Conservation (phyloP, 2,797 vertebrate species). For the Falco peregrinus region DNA sequence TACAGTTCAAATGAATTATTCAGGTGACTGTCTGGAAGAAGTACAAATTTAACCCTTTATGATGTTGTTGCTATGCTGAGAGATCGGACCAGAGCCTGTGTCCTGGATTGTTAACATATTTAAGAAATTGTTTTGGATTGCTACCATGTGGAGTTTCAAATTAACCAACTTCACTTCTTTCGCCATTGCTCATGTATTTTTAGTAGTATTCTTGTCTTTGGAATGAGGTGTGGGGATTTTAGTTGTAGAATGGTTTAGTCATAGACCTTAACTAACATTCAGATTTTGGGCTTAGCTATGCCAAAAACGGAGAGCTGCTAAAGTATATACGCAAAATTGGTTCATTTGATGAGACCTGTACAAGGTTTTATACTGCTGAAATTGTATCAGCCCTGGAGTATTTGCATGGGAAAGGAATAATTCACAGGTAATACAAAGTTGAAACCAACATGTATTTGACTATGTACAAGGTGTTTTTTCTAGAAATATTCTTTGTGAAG, state of each 20-base stretch:
- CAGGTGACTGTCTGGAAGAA: not conserved
- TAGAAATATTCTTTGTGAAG: not conserved
- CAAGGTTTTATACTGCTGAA: slow-evolving; percentile 98
- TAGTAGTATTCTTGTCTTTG: not conserved
- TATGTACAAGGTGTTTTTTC: not conserved
- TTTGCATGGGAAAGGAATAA: slow-evolving; percentile 96
- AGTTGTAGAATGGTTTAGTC: not conserved
- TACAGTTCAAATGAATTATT: not conserved
- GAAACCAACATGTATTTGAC: not conserved
- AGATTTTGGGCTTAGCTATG: slow-evolving; percentile 99
- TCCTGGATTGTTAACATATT: not conserved
- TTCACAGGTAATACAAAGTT: slow-evolving; percentile 88
- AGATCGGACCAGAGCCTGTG: not conserved
- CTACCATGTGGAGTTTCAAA: not conserved
- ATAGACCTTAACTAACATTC: slow-evolving; percentile 83
- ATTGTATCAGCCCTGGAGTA: slow-evolving; percentile 96
- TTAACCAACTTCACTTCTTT: not conserved
- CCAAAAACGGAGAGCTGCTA: slow-evolving; percentile 97
- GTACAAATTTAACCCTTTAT: not conserved
- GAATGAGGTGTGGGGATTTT: not conserved
- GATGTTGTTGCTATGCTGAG: not conserved
- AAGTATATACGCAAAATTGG: slow-evolving; percentile 99
- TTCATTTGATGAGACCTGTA: slow-evolving; percentile 99
- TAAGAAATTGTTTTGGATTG: not conserved
- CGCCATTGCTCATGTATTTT: not conserved